phyloP scores from a whole-genome alignment of 2,797 vertebrate species.

The Anisognathus igniventris region DNA sequence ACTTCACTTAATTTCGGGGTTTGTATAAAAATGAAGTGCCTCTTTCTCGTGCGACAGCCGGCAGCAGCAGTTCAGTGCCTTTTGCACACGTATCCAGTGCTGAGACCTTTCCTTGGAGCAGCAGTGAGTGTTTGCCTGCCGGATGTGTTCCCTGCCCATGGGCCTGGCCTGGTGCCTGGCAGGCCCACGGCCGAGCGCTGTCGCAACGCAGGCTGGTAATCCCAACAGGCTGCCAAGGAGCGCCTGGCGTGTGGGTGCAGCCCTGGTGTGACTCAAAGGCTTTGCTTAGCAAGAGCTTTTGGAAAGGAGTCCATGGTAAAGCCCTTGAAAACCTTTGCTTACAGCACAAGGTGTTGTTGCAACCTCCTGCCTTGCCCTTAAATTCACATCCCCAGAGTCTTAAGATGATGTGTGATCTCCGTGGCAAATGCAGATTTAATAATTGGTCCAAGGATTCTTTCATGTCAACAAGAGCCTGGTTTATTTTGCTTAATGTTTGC shows the following conservation, averaged over 20 bases:
- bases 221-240: background rate
- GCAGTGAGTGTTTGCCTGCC: background rate
- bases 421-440: background rate
- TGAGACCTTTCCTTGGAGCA: background rate
- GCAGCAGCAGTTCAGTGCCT: background rate
- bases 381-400: background rate
- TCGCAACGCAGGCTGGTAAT: background rate
- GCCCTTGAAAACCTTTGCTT: background rate
- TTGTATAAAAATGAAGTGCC: background rate
- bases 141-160: background rate
- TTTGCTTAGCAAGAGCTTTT: background rate
- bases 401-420: background rate
- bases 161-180: background rate
- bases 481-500: background rate
- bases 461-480: background rate
- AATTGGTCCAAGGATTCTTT: background rate
- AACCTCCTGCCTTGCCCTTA: background rate
- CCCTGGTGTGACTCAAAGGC: background rate
- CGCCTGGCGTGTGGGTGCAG: background rate
- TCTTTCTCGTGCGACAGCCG: background rate
- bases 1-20: background rate
- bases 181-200: background rate
- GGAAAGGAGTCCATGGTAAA: background rate
- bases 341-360: background rate
- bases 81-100: rapidly evolving